These are phyloP conservation scores for Phylloscopus trochilus DNA, from an alignment of 2,113 vertebrate genomes.

Conservation along the genomic window DNA sequence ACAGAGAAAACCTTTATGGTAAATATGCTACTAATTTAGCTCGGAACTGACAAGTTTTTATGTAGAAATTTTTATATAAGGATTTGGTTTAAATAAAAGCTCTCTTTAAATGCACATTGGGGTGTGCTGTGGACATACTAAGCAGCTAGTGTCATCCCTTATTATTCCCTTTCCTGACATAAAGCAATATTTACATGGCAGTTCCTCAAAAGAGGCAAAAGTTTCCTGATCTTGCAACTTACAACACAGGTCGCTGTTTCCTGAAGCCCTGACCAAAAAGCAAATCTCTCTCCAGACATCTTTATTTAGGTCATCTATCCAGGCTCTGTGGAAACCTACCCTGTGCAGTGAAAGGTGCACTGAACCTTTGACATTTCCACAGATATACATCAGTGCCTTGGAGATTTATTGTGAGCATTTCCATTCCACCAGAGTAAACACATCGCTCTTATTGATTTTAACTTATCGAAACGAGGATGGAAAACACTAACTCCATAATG, in stretches of 20 bases:
- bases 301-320: not conserved
- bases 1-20: not conserved
- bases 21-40: not conserved
- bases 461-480: not conserved
- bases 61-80: not conserved
- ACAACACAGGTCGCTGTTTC: not conserved
- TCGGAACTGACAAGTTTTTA: not conserved
- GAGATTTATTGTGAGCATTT: constrained; percentile 7
- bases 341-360: not conserved
- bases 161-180: not conserved
- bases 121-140: not conserved
- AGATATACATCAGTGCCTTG: not conserved
- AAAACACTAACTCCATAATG: not conserved
- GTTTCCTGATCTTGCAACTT: not conserved
- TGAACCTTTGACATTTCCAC: constrained; percentile 32
- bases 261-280: not conserved
- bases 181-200: not conserved
- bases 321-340: not conserved
- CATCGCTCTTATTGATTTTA: constrained; percentile 29
- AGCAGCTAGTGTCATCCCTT: not conserved
- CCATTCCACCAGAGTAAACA: constrained; percentile 19
- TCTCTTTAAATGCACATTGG: not conserved
- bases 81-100: not conserved
- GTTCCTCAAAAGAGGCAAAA: not conserved
- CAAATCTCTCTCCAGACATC: not conserved